A percentile compares a stretch with the other conserved stretches of the same genome.
phyloP scores from a whole-genome alignment of 2,888 invertebrate species.

The Erannis defoliaria region DNA sequence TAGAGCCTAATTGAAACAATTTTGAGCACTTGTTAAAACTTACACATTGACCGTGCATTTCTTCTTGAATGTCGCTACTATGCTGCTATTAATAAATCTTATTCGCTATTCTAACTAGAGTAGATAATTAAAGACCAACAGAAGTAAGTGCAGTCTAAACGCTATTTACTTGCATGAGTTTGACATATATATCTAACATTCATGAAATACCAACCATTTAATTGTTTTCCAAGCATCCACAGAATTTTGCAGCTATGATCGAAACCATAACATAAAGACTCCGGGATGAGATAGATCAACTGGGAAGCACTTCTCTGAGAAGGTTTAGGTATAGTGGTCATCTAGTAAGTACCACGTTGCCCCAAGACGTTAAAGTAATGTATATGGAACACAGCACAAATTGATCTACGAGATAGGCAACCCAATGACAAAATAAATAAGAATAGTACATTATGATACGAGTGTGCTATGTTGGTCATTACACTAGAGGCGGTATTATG shows the following conservation, averaged over 20 bases:
- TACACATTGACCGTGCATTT: slow-evolving; percentile 84
- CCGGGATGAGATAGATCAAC: neutral
- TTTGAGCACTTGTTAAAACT: slow-evolving; percentile 86
- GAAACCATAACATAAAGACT: neutral
- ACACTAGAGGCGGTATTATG: too few relatives aligned
- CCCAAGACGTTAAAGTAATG: too few relatives aligned
- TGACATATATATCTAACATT: slow-evolving; percentile 41
- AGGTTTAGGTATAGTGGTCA: too few relatives aligned
- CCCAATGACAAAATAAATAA: too few relatives aligned
- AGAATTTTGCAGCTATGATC: neutral
- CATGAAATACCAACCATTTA: slow-evolving; percentile 22
- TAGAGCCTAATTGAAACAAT: slow-evolving; percentile 83
- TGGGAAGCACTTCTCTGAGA: too few relatives aligned
- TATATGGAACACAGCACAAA: too few relatives aligned
- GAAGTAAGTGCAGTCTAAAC: slow-evolving; percentile 74
- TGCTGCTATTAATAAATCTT: slow-evolving; percentile 61
- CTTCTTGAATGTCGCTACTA: slow-evolving; percentile 78
- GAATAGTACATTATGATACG: too few relatives aligned
- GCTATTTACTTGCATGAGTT: slow-evolving; percentile 56
- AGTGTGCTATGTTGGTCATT: too few relatives aligned
- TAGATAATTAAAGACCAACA: slow-evolving; percentile 81
- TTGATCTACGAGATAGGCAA: too few relatives aligned
- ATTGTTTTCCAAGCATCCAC: neutral
- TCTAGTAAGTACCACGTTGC: neutral
- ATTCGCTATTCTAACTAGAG: slow-evolving; percentile 77